phyloP scores from a whole-genome alignment of 2,113 vertebrate genomes.

The Scartelaos histophorus region DNA sequence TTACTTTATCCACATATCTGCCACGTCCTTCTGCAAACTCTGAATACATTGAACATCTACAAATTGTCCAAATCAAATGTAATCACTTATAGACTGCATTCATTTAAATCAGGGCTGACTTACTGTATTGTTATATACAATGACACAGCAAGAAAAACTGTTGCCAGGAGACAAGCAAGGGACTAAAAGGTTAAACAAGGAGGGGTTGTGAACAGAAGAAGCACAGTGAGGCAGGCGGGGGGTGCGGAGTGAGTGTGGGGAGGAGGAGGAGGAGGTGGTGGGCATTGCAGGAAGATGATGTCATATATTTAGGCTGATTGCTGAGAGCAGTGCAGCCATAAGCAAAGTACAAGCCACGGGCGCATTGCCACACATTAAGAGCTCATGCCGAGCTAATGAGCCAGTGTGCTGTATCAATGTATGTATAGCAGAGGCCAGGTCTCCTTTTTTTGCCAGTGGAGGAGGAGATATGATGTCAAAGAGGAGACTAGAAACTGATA shows the following conservation, averaged over 20 bases:
- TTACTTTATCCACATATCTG: too few relatives aligned
- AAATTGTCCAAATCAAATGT: background rate
- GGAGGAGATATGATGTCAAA: conserved; percentile 40
- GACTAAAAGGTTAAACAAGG: conserved; percentile 50
- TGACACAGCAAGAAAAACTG: conserved; percentile 60
- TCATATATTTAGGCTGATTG: conserved; percentile 73
- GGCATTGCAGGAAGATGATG: conserved; percentile 70
- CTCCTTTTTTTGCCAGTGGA: conserved; percentile 24
- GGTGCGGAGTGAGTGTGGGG: conserved; percentile 44
- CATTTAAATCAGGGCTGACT: background rate
- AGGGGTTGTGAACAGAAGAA: conserved; percentile 47
- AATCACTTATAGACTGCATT: background rate
- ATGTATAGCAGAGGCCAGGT: background rate
- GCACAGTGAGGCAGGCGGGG: conserved; percentile 46
- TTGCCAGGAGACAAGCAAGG: conserved; percentile 53
- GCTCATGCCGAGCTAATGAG: conserved; percentile 51
- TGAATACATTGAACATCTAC: background rate
- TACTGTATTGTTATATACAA: conserved; percentile 17
- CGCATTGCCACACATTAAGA: conserved; percentile 54
- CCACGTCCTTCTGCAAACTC: too few relatives aligned
- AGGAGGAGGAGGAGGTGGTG: background rate
- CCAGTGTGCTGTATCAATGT: conserved; percentile 12
- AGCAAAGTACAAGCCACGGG: conserved; percentile 59
- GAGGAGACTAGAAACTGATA: conserved; percentile 51
- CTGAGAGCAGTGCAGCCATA: conserved; percentile 60